Base-by-base conservation (phyloP, 2,113 vertebrate species). In the Zosterops lateralis region DNA sequence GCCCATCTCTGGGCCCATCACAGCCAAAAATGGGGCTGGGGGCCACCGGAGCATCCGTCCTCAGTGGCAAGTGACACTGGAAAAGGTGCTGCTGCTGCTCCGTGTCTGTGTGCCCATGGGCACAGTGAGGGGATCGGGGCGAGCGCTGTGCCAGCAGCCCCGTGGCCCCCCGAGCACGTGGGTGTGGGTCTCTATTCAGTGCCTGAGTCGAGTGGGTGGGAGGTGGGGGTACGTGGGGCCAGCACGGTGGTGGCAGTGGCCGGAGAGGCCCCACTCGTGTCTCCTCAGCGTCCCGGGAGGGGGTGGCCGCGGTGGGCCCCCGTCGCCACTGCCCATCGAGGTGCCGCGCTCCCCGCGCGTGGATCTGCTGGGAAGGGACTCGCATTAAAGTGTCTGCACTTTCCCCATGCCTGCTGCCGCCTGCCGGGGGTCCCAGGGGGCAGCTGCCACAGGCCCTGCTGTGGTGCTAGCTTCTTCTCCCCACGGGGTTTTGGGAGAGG, bases 321-420 rank as follows among this genome's bases (percentile, higher is more conserved):
- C 8, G 3, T 7, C 4, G 18, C 44, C 2, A 2, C 60, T 67
- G 14, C 45, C 50, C 18, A 0, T 8, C 9, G 1, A 12, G 53
- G 50, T 32, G 57, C 77, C 17, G 2, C 22, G 60, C 24, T 72
- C 44, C 51, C 51, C 26, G 1, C 3, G 58, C 11, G 9, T 6
- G 47, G 58, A 42, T 54, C 65, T 62, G 85, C 90, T 9, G 87
- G 92, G 89, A 91, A 72, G 92, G 87, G 92, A 62, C 88, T 94
- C 65, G 44, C 95, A 94, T 92, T 93, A 93, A 94, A 92, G 77
- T 73, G 86, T 93, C 89, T 94, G 92, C 95, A 87, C 93, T 93
- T 95, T 93, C 68, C 53, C 42, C 3, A 1, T 2, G 67, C 56
- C 89, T 94, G 51, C 57, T 3, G 62, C 45, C 4, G 73, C 56